phyloP scores from a whole-genome alignment of 2,113 vertebrate species.

The Leptocoma aspasia region DNA sequence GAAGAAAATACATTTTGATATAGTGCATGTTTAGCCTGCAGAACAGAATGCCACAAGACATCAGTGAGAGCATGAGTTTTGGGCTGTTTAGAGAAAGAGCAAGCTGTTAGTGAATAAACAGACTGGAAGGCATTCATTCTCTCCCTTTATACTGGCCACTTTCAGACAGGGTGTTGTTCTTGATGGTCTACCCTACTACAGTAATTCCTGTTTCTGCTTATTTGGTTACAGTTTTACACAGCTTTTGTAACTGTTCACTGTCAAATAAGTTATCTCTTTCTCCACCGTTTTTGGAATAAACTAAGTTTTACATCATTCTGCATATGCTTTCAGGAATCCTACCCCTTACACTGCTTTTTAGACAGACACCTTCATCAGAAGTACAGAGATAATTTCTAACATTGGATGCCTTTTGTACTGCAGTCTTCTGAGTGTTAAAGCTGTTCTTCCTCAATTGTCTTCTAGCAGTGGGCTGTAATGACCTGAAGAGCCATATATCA shows the following conservation, averaged over 20 bases:
- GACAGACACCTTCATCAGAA: not conserved
- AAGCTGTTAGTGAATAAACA: not conserved
- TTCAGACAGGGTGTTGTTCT: not conserved
- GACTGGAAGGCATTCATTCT: not conserved
- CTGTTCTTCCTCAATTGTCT: constrained; percentile 14
- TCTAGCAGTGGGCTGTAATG: not conserved
- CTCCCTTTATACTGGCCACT: not conserved
- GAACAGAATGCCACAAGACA: not conserved
- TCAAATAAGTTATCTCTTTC: not conserved
- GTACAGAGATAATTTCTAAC: not conserved
- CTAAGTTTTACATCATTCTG: not conserved
- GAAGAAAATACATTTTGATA: constrained; percentile 9
- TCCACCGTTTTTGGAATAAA: not conserved
- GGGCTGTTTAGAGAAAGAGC: not conserved
- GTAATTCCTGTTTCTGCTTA: not conserved
- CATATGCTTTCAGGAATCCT: not conserved
- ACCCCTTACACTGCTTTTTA: not conserved
- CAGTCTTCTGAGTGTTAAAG: constrained; percentile 2
- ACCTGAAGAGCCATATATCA: not conserved
- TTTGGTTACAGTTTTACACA: not conserved
- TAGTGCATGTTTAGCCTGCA: not conserved
- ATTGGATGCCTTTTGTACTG: not conserved
- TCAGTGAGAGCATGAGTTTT: not conserved
- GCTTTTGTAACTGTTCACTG: not conserved
- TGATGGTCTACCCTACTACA: not conserved